Percentiles rank a stretch among this genome's conserved stretches.
Evolutionary conservation across 2,888 invertebrate species (phyloP).

Genomic region (Allolobophora icterica): DNA sequence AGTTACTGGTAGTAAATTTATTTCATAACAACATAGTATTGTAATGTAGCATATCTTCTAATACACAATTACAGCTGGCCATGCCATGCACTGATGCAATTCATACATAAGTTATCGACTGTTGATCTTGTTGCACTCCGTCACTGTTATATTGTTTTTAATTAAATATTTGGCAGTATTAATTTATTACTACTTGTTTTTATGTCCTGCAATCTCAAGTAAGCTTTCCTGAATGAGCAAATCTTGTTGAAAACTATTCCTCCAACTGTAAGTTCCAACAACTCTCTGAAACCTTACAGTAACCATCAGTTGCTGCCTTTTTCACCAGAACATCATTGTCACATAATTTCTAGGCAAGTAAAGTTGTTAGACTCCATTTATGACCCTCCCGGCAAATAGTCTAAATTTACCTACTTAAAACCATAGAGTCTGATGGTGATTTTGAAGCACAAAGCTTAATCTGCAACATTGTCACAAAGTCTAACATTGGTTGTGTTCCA

Average conservation of each 20-base stretch:
- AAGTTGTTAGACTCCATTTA: neutral
- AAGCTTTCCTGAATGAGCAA: neutral
- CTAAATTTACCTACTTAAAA: neutral
- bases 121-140: neutral
- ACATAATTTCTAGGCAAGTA: neutral
- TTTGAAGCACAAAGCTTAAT: neutral
- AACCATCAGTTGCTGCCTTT: neutral
- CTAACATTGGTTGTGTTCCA: neutral
- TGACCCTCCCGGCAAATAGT: neutral
- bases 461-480: neutral
- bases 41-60: neutral
- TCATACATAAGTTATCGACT: neutral
- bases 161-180: neutral
- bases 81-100: conserved; percentile 6
- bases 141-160: neutral
- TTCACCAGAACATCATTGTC: neutral
- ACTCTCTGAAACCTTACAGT: neutral
- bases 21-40: neutral
- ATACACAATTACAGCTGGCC: neutral
- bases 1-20: neutral
- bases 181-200: neutral
- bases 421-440: neutral
- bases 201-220: neutral
- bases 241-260: neutral
- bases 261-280: neutral